These are phyloP conservation scores for Salpingus planirostris DNA, from an alignment of 2,888 invertebrate genomes.

Conservation along the genomic window DNA sequence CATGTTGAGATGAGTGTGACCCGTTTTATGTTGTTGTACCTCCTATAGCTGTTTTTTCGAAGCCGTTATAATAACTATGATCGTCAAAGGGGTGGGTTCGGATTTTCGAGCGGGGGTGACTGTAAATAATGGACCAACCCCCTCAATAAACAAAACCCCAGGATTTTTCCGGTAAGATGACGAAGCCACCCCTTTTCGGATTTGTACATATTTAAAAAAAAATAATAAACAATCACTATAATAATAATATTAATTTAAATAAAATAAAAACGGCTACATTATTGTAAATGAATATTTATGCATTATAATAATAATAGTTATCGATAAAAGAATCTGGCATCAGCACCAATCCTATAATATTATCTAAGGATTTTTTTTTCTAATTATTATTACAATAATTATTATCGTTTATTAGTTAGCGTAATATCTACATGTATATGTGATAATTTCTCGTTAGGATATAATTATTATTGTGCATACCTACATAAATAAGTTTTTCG, in stretches of 20 bases:
- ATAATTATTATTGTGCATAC: slow-evolving; percentile 40
- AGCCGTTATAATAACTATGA: too few relatives aligned
- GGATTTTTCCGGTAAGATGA: too few relatives aligned
- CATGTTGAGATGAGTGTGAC: slow-evolving; percentile 24
- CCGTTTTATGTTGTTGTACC: slow-evolving; percentile 27
- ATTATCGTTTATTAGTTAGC: slow-evolving; percentile 24
- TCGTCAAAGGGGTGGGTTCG: too few relatives aligned
- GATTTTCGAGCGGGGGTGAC: too few relatives aligned
- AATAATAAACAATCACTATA: slow-evolving; percentile 44
- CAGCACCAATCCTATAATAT: slow-evolving; percentile 44
- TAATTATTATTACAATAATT: slow-evolving; percentile 35
- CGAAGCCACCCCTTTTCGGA: slow-evolving; percentile 7
- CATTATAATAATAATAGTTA: slow-evolving; percentile 29
- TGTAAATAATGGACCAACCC: slow-evolving; percentile 43
- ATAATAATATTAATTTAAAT: slow-evolving; percentile 33
- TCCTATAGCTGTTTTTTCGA: too few relatives aligned
- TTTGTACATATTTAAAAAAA: slow-evolving; percentile 5
- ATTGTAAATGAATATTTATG: slow-evolving; percentile 33
- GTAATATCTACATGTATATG: slow-evolving; percentile 37
- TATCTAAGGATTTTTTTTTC: too few relatives aligned
- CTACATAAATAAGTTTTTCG: too few relatives aligned
- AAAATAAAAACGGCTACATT: too few relatives aligned
- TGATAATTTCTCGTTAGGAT: slow-evolving; percentile 45
- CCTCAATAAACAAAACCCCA: too few relatives aligned
- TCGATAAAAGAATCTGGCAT: too few relatives aligned